Percentiles rank a stretch among this genome's conserved stretches.
Conservation (phyloP, 2,888 invertebrate species). For the Sarcophaga caerulescens region DNA sequence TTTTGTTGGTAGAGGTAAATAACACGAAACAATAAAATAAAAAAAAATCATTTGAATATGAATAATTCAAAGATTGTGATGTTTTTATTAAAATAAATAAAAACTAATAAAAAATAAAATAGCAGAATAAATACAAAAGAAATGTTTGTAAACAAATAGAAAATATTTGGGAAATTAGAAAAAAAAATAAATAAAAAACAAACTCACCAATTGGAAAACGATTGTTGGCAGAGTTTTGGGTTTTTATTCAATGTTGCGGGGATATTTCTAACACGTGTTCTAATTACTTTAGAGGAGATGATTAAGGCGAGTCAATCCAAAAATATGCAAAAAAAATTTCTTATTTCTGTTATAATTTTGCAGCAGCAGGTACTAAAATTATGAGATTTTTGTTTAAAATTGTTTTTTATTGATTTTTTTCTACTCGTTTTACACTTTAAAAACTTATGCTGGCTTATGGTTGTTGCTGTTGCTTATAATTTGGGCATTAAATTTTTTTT, state of each 20-base stretch:
- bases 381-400: neutral
- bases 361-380: neutral
- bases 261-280: conserved; percentile 57
- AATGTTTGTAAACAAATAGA: conserved; percentile 58
- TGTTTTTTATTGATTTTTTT: conserved; percentile 7
- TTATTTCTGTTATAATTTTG: neutral
- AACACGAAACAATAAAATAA: conserved; percentile 47
- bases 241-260: neutral
- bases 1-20: conserved; percentile 60
- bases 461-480: neutral
- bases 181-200: conserved; percentile 48
- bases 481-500: conserved; percentile 8
- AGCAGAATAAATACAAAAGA: conserved; percentile 47
- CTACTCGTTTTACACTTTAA: neutral
- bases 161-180: conserved; percentile 56
- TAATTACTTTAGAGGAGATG: conserved; percentile 16
- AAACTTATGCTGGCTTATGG: neutral
- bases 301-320: conserved; percentile 8
- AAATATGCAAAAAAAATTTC: neutral
- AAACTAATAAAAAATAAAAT: conserved; percentile 44
- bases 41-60: conserved; percentile 60
- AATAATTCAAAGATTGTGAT: conserved; percentile 52
- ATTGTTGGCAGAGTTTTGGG: neutral
- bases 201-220: conserved; percentile 44
- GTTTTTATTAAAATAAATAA: conserved; percentile 56